phyloP scores from a whole-genome alignment of 2,888 invertebrate genomes.

The Pristionchus fissidentatus region DNA sequence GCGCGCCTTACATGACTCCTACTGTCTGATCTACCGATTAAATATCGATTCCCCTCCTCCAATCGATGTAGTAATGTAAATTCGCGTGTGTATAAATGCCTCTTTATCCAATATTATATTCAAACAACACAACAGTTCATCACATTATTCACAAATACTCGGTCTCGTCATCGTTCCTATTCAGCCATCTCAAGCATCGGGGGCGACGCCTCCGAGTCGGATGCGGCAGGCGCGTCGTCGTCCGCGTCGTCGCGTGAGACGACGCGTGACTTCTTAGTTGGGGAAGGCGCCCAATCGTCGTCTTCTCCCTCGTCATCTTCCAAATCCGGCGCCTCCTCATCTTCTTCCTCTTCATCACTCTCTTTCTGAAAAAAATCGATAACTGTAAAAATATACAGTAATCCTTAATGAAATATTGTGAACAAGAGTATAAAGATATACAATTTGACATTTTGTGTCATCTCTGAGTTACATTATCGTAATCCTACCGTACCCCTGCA shows the following conservation, averaged over 20 bases:
- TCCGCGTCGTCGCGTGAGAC: neutral
- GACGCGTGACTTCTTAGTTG: neutral
- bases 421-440: too few relatives aligned
- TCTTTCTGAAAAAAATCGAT: neutral
- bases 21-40: neutral
- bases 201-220: neutral
- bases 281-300: neutral
- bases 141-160: neutral
- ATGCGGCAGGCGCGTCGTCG: too few relatives aligned
- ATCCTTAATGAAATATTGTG: too few relatives aligned
- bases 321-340: neutral
- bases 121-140: neutral
- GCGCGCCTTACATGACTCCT: constrained; percentile 47
- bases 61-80: neutral
- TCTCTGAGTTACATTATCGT: too few relatives aligned
- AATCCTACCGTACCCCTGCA: too few relatives aligned
- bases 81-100: neutral
- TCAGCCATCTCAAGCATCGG: neutral
- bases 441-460: too few relatives aligned
- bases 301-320: neutral
- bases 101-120: neutral
- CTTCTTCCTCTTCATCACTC: neutral
- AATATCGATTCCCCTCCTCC: neutral
- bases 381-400: neutral
- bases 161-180: neutral